Conservation (phyloP, 2,797 vertebrate species). For the Mormyrops boulengeri region DNA sequence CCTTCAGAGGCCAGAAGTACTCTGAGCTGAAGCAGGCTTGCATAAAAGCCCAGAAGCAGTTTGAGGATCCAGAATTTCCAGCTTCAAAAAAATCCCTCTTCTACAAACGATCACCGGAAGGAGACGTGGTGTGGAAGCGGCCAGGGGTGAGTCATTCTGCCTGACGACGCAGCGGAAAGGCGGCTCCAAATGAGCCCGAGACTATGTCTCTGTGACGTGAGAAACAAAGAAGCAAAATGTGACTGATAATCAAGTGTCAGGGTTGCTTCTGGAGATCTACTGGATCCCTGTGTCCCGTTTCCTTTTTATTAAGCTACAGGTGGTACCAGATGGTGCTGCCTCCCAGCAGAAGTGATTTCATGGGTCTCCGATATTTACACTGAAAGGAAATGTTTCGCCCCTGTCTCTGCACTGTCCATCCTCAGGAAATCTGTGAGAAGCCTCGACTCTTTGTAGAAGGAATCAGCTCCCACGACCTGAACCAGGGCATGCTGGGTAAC, state of each 20-base stretch:
- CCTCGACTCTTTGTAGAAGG: constrained; percentile 78
- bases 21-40: constrained; percentile 68
- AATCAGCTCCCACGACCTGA: constrained; percentile 80
- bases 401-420: not conserved
- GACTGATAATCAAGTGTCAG: not conserved
- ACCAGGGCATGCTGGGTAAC: constrained; percentile 81
- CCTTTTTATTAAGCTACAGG: not conserved
- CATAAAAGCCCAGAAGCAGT: constrained; percentile 61
- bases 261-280: not conserved
- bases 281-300: not conserved
- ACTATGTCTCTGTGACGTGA: not conserved
- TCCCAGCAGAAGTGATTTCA: not conserved
- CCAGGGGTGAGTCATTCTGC: constrained; percentile 55
- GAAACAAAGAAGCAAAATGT: not conserved
- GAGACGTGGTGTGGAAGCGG: constrained; percentile 78
- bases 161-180: not conserved
- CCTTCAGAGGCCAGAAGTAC: constrained; percentile 77
- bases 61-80: constrained; percentile 82
- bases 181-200: not conserved
- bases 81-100: constrained; percentile 72
- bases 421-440: constrained; percentile 70
- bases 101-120: constrained; percentile 58
- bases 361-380: not conserved
- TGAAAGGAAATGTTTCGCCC: not conserved
- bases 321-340: no score